A percentile compares a stretch with the other conserved stretches of the same genome.
phyloP scores from a whole-genome alignment of 1,140 invertebrate species.

The Drosophila dunni region DNA sequence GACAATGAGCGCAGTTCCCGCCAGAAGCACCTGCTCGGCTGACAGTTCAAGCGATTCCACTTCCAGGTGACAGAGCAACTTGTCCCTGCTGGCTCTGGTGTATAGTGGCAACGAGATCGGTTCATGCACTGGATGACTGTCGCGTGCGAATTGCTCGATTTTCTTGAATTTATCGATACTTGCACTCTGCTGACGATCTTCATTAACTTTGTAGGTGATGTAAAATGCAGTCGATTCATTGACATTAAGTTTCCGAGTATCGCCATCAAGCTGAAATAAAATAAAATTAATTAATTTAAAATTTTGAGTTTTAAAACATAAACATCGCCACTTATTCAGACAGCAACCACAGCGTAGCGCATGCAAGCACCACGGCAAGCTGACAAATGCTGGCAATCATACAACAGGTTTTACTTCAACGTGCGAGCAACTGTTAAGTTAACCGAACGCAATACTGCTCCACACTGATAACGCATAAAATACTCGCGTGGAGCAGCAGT shows the following conservation, averaged over 20 bases:
- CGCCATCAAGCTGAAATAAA: slow-evolving; percentile 58
- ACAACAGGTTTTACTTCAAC: neutral
- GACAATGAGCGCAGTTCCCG: slow-evolving; percentile 78
- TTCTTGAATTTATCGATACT: slow-evolving; percentile 28
- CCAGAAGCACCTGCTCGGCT: slow-evolving; percentile 63
- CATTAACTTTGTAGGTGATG: slow-evolving; percentile 51
- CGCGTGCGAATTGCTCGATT: slow-evolving; percentile 35
- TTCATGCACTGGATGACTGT: neutral
- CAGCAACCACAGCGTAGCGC: slow-evolving; percentile 3
- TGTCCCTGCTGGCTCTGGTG: slow-evolving; percentile 62
- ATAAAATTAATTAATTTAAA: neutral
- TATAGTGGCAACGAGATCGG: slow-evolving; percentile 66
- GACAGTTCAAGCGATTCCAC: slow-evolving; percentile 49
- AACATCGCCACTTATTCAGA: slow-evolving; percentile 3
- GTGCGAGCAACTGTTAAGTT: neutral
- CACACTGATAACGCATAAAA: slow-evolving; percentile 14
- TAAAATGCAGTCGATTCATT: slow-evolving; percentile 42
- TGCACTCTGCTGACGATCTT: neutral
- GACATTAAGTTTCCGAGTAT: slow-evolving; percentile 35
- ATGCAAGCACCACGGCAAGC: neutral
- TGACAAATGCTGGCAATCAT: slow-evolving; percentile 13
- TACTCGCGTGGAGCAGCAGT: slow-evolving; percentile 6
- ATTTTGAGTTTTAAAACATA: neutral
- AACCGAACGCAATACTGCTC: neutral
- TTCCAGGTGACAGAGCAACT: slow-evolving; percentile 68